These are phyloP conservation scores for Coecobrya sp. DNA, from an alignment of 2,888 invertebrate species.

Conservation along the genomic window DNA sequence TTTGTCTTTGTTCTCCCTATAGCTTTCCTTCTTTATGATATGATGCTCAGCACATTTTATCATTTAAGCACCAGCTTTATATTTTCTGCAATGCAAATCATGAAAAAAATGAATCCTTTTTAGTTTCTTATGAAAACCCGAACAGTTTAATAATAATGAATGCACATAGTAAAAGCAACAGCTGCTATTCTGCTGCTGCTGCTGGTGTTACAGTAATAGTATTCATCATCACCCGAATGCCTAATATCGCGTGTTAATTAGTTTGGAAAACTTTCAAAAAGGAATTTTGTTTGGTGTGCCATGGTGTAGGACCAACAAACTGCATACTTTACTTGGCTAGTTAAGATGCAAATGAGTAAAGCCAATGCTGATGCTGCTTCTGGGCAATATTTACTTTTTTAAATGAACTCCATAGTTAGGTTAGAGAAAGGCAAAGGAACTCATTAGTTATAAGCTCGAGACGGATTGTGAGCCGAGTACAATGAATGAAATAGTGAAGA, in stretches of 20 bases:
- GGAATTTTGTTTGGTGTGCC: conserved; percentile 39
- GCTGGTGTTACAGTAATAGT: conserved; percentile 32
- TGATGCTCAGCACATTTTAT: neutral
- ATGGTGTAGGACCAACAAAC: neutral
- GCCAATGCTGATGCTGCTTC: neutral
- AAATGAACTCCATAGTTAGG: neutral
- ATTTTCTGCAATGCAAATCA: neutral
- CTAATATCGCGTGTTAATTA: conserved; percentile 73
- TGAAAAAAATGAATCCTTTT: neutral
- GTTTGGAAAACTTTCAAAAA: conserved; percentile 50
- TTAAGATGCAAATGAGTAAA: conserved; percentile 40
- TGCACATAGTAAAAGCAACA: neutral
- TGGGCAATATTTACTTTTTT: neutral
- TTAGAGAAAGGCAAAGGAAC: conserved; percentile 61
- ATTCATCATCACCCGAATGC: neutral
- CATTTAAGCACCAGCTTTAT: neutral
- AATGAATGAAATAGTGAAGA: conserved; percentile 31
- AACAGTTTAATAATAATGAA: neutral
- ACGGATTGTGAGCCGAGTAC: neutral
- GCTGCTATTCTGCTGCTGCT: conserved; percentile 3
- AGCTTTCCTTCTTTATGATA: no score
- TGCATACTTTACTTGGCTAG: neutral
- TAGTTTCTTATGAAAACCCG: neutral
- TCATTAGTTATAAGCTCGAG: conserved; percentile 61
- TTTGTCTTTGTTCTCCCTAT: conserved; percentile 14